Evolutionary conservation across 2,888 invertebrate species (phyloP), one percentile per base, ranked within the genome.

Genomic region (Ophion slaviceki): DNA sequence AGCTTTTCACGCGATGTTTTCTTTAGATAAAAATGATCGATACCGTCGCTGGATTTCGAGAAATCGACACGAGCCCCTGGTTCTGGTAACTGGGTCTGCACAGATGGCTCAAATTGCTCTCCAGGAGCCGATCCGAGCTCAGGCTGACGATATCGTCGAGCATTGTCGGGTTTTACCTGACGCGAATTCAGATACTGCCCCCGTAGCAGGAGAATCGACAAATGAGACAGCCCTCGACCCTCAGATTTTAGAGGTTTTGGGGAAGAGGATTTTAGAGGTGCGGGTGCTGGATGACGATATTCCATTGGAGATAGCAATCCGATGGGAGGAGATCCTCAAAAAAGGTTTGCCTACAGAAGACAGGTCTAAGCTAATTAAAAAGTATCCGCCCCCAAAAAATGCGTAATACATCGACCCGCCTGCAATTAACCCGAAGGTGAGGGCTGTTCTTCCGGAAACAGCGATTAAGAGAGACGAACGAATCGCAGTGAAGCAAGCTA

Each of bases 131-230:
- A 24, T 20, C 17, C 67, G 57, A 67, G 36, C 57, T 67, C 67
- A 67, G 47, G 24, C 72, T 11, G 57, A 77, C 40, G 77, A 77
- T 20, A 40, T 67, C 17, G 57, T 77, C 67, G 77, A 53, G 57
- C 14, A 17, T 40, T 1, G 57, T 59, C 67, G 59, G 67, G 40
- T 67, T 67, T 67, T 67, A 57, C 36, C 67, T 67, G 67, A 0
- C 40, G 8, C 36, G 40, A 8, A 36, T 40, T 40, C 36, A 24
- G 59, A 59, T 24, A 24, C 10, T 53, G 67, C 2, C 17, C 8
- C 24, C 59, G 36, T 57, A 7, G 36, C 40, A 3, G 24, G 24
- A 24, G 24, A 67, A 59, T 59, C 77, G 17, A 24, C 20, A 36
- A 57, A 67, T 0, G 67, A 67, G n/a, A 40, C 67, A 67, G 24